A percentile compares a stretch with the other conserved stretches of the same genome.
Conservation (phyloP, 2,113 vertebrate species). For the Syrrhaptes paradoxus region DNA sequence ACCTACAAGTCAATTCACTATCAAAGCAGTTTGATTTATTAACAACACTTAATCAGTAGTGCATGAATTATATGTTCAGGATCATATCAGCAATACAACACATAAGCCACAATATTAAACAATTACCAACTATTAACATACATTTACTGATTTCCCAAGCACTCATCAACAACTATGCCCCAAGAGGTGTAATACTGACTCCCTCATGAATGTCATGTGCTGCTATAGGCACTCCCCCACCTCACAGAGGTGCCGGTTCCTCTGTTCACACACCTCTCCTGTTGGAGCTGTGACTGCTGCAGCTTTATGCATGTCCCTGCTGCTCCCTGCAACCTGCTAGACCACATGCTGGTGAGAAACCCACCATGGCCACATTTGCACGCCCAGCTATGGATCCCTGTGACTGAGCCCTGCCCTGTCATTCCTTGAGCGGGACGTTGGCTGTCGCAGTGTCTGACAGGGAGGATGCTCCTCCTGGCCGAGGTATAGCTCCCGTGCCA, state of each 20-base stretch:
- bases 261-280: too few species aligned
- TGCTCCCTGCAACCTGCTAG: neutral
- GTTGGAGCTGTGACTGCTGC: neutral
- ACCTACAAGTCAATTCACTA: neutral
- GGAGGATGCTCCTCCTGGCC: neutral
- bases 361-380: too few species aligned
- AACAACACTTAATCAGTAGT: neutral
- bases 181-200: neutral
- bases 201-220: accelerated
- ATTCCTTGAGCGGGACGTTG: neutral
- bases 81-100: neutral
- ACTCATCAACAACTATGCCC: neutral
- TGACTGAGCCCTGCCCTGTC: neutral
- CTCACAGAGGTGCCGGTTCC: neutral
- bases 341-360: neutral
- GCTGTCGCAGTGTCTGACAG: too few species aligned
- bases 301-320: neutral
- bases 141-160: neutral
- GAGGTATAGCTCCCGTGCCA: neutral
- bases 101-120: neutral
- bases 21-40: constrained; percentile 2
- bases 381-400: neutral
- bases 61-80: neutral
- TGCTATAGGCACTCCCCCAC: too few species aligned
- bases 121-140: neutral